Base-by-base conservation (phyloP, 2,113 vertebrate genomes). In the Garra rufa region DNA sequence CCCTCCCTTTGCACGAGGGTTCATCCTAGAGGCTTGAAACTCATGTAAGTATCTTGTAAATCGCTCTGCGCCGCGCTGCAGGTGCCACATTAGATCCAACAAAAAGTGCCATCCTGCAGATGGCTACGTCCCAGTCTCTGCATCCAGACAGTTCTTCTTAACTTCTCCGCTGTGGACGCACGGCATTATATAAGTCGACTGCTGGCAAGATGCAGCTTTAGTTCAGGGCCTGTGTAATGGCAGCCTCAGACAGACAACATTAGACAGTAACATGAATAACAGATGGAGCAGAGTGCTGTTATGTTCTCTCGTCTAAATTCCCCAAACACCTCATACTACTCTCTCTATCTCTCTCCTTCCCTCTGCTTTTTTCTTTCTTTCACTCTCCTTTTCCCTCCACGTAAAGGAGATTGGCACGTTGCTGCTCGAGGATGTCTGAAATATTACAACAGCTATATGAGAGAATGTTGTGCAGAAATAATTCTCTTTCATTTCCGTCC, bases 191-290 rank as follows among this genome's bases (percentile, higher is more conserved):
- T 70, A 82, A 82, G 28, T 9, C 1, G 21, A 69, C 65, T 55
- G 65, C 65, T 70, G 80, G 44, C 24, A 48, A 48, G 59, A 80
- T 80, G 24, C 59, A 48, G 44, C 44, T 7, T 67, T 81, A 67
- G 81, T 57, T 73, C 34, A 57, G 67, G 30, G 81, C 24, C 67
- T 74, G 71, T 75, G n/a, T 70, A 57, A 74, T 57, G 61, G 70
- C 48, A 57, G 24, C 17, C 13, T 17, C 38, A 76, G 71, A 61
- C 57, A 75, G 50, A 74, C 52, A 63, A 63, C 71, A 65, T 75
- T 61, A 76, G 82, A 83, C 57, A 67, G 55, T 50, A 50, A 43
- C 82, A 65, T 44, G 65, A 82, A 82, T 82, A 82, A 82, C 80
- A 82, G 80, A 82, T 82, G 65, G 80, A 82, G 46, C 65, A 38